Evolutionary conservation across 2,113 vertebrate species (phyloP), one percentile per base, ranked within the genome.

Genomic region (Sturnus vulgaris): DNA sequence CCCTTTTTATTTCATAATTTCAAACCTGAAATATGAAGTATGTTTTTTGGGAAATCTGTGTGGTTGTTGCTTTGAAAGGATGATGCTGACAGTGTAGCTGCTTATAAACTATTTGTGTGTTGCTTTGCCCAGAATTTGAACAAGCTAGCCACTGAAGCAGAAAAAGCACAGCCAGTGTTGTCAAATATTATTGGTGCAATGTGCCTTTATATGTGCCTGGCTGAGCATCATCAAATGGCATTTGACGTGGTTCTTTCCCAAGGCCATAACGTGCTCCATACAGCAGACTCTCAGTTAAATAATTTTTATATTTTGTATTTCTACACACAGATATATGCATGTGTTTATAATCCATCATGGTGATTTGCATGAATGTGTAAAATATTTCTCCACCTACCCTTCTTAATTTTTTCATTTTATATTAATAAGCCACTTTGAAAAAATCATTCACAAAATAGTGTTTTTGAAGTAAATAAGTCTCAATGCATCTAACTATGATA

Each of bases 131-230:
- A 79, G 93, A 92, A 95, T 97, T 93, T 87, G 94, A 89, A 92
- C 91, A 94, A 95, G 93, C 81, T 96, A 84, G 53, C 86, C 95
- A 96, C 47, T 94, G 96, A 97, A 96, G 97, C 97, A 97, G 97
- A 98, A 97, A 96, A 97, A 96, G 95, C 96, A 97, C 97, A 83
- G 87, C 93, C 87, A 96, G 92, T 66, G 91, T 96, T 98, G 97
- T 98, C 96, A 97, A 31, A 97, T 97, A 98, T 92, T 96, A 97
- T 97, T 88, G 97, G 96, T 96, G 96, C 97, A 93, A 40, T 95
- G 95, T 96, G 94, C 93, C 92, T 97, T 96, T 97, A 85, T 96
- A 42, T 56, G 84, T 97, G 95, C 95, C 95, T 97, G 96, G 86
- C 96, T 97, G 96, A 97, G 94, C 97, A 98, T 95, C 94, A 95